Base-by-base conservation (phyloP, 2,888 invertebrate species). In the Lasioglossum villosulum region DNA sequence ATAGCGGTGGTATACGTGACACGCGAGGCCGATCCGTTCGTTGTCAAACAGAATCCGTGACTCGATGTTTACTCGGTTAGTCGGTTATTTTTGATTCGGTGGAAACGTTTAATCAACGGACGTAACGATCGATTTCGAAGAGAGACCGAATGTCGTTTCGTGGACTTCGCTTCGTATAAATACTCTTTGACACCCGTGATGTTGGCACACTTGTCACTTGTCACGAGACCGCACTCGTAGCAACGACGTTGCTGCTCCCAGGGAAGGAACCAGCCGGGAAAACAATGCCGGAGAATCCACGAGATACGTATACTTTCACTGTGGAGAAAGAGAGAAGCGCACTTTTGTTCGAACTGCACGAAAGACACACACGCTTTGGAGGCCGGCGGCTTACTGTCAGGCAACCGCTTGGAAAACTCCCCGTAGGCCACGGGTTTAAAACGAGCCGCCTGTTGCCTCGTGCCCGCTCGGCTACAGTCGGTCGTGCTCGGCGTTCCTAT, bases 361-460 rank as follows among this genome's bases (percentile, higher is more conserved):
- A 16, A 14, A 85, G 73, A 87, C 27, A 63, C 83, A 45, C 85
- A 27, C 87, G 79, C 84, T 87, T 30, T 83, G 90, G 85, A 82
- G 80, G 91, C 91, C 92, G 91, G 88, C 92, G 90, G 91, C 91
- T 86, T 80, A 94, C 93, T 94, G 92, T 86, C 89, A 83, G 78
- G 71, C 78, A 74, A 48, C 78, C 39, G 85, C 75, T 71, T 59
- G 82, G 82, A 78, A 75, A 76, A 66, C 77, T 80, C 78, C 70
- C 83, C 78, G 75, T 70, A 71, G 82, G 87, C 78, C 78, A 59
- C 77, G 68, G 83, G 86, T 90, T 91, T 88, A 83, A 90, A 92
- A 92, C 88, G 90, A 87, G 90, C 92, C 90, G 91, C 92, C 92
- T 92, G 91, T 92, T 91, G 93, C 92, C 92, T 91, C 91, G 90